Evolutionary conservation across 2,797 vertebrate species (phyloP), one percentile per base, ranked within the genome.

Genomic region (Leptatherina wallacei): DNA sequence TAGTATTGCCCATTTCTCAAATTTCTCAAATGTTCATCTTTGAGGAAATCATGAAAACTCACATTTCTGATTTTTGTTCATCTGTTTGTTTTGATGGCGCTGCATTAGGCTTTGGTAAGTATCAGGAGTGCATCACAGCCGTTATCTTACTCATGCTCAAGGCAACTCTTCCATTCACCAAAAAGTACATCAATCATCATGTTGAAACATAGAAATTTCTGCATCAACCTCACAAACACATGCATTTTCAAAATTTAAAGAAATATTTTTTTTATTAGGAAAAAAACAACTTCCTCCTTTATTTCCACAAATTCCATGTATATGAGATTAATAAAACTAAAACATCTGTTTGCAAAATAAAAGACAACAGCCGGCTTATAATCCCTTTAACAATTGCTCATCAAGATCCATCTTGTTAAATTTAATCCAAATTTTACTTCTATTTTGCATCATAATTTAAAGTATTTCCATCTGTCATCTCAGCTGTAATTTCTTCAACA

Each of bases 381-480:
- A 56, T 57, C 10, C 18, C 14, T 58, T 59, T 76, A 29, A 69
- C 11, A 5, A 22, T 68, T 16, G 71, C 16, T 63, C 35, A 49
- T 73, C 42, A 42, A 59, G 11, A 72, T 55, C 29, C 14, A 35
- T 6, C 9, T 10, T 30, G 58, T 72, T 44, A 24, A 16, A 33
- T 62, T 68, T 36, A 33, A 14, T 65, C 68, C 36, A 57, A 33
- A 14, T 22, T 56, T 32, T 55, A 18, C n/a, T 55, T 63, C 20
- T 59, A 13, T 71, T 44, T 61, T 77, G 35, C 29, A 67, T 61
- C 33, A n/a, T 33, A 71, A 38, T 47, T 42, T 40, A 61, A 73
- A 75, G 20, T 2, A 2, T 13, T 16, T 27, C 35, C 20, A 13
- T 60, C 61, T 74, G 32, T 64, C 20, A 40, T 40, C 55, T 30